phyloP scores from a whole-genome alignment of 2,113 vertebrate species.

The Scalopus aquaticus region DNA sequence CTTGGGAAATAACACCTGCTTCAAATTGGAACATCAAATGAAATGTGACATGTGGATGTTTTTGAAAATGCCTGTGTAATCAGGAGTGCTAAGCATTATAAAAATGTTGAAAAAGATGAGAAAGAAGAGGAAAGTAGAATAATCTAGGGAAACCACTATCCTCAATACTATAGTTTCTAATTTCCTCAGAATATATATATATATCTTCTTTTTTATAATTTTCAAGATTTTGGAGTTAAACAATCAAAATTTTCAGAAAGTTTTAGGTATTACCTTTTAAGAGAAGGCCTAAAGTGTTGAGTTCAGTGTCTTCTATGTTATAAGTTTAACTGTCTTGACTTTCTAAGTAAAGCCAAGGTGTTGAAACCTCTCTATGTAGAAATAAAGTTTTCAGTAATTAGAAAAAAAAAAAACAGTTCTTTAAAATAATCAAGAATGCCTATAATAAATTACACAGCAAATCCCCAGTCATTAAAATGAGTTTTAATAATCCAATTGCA shows the following conservation, averaged over 20 bases:
- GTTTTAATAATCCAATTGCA: constrained; percentile 62
- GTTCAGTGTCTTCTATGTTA: not conserved
- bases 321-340: constrained; percentile 17
- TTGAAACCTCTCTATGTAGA: not conserved
- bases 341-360: not conserved
- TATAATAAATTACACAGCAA: constrained; percentile 27
- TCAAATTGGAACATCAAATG: constrained; percentile 43
- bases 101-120: not conserved
- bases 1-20: constrained; percentile 24
- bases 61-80: constrained; percentile 50
- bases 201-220: not conserved
- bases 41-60: constrained; percentile 16
- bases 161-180: not conserved
- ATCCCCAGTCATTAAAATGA: constrained; percentile 47
- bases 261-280: not conserved
- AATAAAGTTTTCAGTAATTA: constrained; percentile 45
- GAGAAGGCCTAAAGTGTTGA: not conserved
- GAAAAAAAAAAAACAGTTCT: not conserved
- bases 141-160: not conserved
- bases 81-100: not conserved
- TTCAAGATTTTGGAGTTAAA: not conserved
- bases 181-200: not conserved
- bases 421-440: constrained; percentile 46
- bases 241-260: not conserved
- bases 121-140: not conserved